Conservation (phyloP, 2,888 invertebrate species). For the Chrysodeixis includens region DNA sequence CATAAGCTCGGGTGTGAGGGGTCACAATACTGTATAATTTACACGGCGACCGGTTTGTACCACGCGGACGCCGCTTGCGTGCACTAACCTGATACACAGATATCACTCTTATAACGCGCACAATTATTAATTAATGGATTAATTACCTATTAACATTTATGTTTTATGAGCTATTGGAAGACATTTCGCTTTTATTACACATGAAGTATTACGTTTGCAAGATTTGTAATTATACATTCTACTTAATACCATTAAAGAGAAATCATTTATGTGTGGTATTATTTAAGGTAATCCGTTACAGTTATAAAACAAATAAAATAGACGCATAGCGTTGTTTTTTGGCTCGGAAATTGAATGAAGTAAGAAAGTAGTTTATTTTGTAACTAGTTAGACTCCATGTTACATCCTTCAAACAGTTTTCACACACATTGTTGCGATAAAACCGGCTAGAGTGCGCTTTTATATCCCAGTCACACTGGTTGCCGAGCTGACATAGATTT, state of each 20-base stretch:
- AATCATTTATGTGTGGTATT: neutral
- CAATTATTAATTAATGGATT: slow-evolving; percentile 3
- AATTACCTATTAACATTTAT: neutral
- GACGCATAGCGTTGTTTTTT: neutral
- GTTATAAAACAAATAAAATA: neutral
- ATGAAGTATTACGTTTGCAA: neutral
- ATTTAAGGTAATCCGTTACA: neutral
- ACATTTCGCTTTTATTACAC: neutral
- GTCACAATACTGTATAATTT: slow-evolving; percentile 17
- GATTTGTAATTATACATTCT: neutral
- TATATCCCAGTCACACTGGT: slow-evolving; percentile 3
- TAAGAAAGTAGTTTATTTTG: neutral
- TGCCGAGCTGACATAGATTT: neutral
- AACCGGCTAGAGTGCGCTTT: neutral
- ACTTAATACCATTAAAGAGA: neutral
- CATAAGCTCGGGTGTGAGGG: slow-evolving; percentile 12
- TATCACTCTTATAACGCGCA: slow-evolving; percentile 6
- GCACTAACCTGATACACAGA: slow-evolving; percentile 10
- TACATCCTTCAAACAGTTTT: neutral
- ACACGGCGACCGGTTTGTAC: neutral
- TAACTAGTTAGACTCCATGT: neutral
- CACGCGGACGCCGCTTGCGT: slow-evolving; percentile 2
- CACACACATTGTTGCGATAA: slow-evolving; percentile 4
- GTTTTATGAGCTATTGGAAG: neutral
- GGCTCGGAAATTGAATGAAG: neutral